These are phyloP conservation scores for Thermophis baileyi DNA, from an alignment of 2,113 vertebrate genomes.

Conservation along the genomic window DNA sequence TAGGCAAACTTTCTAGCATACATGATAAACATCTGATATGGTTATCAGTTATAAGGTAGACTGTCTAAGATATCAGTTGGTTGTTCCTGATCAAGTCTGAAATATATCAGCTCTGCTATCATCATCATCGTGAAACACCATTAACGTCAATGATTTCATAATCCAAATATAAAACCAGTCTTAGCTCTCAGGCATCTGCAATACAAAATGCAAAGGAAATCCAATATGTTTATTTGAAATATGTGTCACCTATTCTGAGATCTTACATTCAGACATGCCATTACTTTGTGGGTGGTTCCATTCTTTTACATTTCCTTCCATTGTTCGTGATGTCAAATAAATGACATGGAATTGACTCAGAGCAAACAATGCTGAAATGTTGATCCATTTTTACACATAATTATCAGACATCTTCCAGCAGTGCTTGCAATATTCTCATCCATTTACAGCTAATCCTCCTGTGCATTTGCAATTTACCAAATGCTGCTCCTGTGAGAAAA, in stretches of 20 bases:
- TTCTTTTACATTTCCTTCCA: neutral
- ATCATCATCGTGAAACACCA: neutral
- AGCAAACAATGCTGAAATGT: constrained; percentile 5
- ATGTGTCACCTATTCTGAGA: neutral
- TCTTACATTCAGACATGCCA: constrained; percentile 2
- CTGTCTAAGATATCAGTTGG: too few species aligned
- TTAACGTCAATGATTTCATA: neutral
- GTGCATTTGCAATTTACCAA: neutral
- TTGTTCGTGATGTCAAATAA: constrained; percentile 6
- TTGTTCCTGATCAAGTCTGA: neutral
- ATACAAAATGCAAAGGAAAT: neutral
- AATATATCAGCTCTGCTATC: neutral
- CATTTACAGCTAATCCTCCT: constrained; percentile 1
- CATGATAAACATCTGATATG: neutral
- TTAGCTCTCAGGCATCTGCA: neutral
- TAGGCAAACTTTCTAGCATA: neutral
- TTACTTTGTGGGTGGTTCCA: constrained; percentile 10
- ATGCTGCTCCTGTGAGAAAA: neutral
- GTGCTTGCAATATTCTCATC: neutral
- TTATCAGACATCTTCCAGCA: constrained; percentile 2
- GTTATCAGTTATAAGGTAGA: neutral
- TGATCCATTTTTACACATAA: constrained; percentile 4
- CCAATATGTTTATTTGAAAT: constrained; percentile 2
- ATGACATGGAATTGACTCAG: neutral
- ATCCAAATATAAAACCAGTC: neutral